phyloP scores from a whole-genome alignment of 2,797 vertebrate genomes.

The Heteromormyrus szaboi region DNA sequence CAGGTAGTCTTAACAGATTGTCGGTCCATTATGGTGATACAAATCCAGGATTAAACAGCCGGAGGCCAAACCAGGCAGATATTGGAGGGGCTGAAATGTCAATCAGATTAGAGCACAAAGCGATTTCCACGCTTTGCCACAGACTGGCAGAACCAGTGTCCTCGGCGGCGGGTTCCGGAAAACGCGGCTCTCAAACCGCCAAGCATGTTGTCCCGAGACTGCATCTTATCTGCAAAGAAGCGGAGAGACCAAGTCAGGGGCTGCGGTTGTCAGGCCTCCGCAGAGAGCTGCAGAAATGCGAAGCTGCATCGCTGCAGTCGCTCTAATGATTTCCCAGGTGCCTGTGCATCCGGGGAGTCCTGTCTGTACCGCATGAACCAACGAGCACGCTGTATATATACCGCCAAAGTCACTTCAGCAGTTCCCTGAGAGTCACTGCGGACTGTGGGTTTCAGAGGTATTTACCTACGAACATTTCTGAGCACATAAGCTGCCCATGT shows the following conservation, averaged over 20 bases:
- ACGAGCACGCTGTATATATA: not conserved
- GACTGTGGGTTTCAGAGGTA: not conserved
- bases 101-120: not conserved
- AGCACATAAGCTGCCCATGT: not conserved
- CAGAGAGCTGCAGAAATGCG: not conserved
- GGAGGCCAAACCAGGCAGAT: not conserved
- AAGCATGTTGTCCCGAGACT: not conserved
- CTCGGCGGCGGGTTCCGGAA: not conserved
- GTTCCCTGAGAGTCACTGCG: not conserved
- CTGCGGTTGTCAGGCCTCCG: not conserved
- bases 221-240: not conserved
- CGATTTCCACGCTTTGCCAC: not conserved
- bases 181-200: not conserved
- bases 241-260: not conserved
- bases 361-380: not conserved
- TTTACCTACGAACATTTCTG: not conserved
- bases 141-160: not conserved
- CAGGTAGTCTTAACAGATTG: not conserved
- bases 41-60: not conserved
- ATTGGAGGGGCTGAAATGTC: not conserved
- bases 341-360: not conserved
- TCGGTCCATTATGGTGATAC: not conserved
- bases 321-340: constrained; percentile 5
- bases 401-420: not conserved
- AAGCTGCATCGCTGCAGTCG: not conserved